Base-by-base conservation (phyloP, 2,888 invertebrate species). In the Drosophila aldrichi region DNA sequence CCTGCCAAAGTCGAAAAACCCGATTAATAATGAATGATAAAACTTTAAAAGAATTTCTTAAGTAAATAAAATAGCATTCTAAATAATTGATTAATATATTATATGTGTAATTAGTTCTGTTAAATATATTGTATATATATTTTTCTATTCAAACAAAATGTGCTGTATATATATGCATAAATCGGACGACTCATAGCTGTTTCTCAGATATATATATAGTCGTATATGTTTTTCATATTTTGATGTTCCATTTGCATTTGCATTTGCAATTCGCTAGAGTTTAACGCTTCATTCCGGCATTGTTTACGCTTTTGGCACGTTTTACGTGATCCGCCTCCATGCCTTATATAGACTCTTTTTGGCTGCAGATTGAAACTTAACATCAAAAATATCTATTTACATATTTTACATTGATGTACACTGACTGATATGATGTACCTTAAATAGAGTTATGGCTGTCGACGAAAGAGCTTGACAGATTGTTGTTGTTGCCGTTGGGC, bases 231-330 rank as follows among this genome's bases (percentile, higher is more conserved):
- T 22, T 55, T 12, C n/a, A 58, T 14, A 43, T 6, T 44, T 25
- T 20, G 12, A 44, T 32, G 29, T 40, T 48, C n/a, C 6, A 22
- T 51, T 34, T 18, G 16, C 36, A 51, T 75, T 51, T 44, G 44
- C 71, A 63, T 63, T 56, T 65, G 18, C 41, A 64, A 20, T 64
- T 34, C 20, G 22, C 66, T 60, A 56, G 59, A 75, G 43, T 52
- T 70, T 22, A 34, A 61, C 61, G 77, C 66, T 61, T 76, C 56
- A 18, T 34, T 54, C 36, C 22, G 55, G 43, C 14, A 32, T 48
- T 67, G 54, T 69, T 73, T 44, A 36, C 44, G 60, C 36, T 40
- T 78, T 62, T 46, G 76, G 76, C 76, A 76, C 76, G 76, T 76
- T 74, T 76, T 59, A 56, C 70, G 49, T 18, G n/a, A 25, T 41